Conservation (phyloP, 2,888 invertebrate species). For the Steinernema scapterisci region DNA sequence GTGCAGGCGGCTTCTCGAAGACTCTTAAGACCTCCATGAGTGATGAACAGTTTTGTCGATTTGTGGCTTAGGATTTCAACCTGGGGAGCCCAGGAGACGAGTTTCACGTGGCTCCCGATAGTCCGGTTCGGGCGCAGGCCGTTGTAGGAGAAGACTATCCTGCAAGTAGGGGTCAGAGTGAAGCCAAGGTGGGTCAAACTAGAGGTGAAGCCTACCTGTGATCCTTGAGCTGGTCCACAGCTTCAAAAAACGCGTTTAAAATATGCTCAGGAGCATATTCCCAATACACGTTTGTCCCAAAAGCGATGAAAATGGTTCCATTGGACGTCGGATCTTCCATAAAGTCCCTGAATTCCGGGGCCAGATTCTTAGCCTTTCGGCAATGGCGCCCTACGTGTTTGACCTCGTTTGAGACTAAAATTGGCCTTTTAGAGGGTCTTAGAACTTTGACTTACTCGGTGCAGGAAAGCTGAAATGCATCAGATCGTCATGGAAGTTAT, state of each 20-base stretch:
- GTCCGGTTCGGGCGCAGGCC: not conserved
- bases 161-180: not conserved
- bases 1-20: not conserved
- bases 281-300: conserved; percentile 19
- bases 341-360: conserved; percentile 33
- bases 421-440: not conserved
- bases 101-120: conserved; percentile 25
- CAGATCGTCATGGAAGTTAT: conserved; percentile 21
- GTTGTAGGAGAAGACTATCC: conserved; percentile 15
- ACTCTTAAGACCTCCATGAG: conserved; percentile 12
- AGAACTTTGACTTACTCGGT: not conserved
- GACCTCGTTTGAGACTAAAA: conserved; percentile 21
- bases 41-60: conserved; percentile 7
- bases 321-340: conserved; percentile 37
- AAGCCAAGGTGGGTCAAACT: no score
- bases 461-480: not conserved
- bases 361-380: conserved; percentile 1
- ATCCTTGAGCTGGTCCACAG: not conserved
- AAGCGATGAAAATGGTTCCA: conserved; percentile 34
- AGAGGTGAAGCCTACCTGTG: not conserved
- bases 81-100: conserved; percentile 38
- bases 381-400: conserved; percentile 11
- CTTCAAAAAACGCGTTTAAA: conserved; percentile 31
- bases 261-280: conserved; percentile 31
- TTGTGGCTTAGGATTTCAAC: conserved; percentile 15